Evolutionary conservation across 2,113 vertebrate species (phyloP).

Genomic region (Scolopax mira): DNA sequence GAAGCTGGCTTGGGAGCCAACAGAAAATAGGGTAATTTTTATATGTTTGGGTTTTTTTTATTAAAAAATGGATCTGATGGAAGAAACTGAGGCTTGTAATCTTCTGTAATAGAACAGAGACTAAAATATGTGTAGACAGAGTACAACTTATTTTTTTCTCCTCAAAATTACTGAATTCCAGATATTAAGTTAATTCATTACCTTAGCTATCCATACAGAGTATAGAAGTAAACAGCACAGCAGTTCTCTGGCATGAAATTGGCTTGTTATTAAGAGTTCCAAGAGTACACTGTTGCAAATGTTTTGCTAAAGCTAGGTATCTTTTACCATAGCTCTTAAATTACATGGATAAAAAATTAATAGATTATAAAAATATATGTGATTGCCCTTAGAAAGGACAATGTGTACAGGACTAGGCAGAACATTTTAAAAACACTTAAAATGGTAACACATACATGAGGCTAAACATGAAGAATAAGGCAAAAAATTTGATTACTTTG

Average conservation of each 20-base stretch:
- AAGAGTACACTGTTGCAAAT: neutral
- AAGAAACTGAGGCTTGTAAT: neutral
- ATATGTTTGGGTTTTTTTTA: neutral
- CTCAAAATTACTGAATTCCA: neutral
- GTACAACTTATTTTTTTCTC: neutral
- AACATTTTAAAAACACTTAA: neutral
- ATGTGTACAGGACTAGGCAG: neutral
- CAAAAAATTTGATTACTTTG: neutral
- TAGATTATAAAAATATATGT: neutral
- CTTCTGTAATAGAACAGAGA: neutral
- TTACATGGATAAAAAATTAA: neutral
- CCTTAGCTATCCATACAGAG: fast-evolving
- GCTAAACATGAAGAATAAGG: neutral
- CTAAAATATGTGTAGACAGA: neutral
- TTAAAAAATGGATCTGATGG: neutral
- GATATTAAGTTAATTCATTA: neutral
- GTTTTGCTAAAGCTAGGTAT: neutral
- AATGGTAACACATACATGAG: neutral
- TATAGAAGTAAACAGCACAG: neutral
- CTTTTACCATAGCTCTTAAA: neutral
- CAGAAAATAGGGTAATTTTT: neutral
- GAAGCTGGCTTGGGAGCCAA: neutral
- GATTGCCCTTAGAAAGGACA: neutral
- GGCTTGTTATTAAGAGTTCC: neutral
- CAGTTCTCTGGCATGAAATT: neutral